Evolutionary conservation across 2,888 invertebrate genomes (phyloP).

Genomic region (Hesperia comma): DNA sequence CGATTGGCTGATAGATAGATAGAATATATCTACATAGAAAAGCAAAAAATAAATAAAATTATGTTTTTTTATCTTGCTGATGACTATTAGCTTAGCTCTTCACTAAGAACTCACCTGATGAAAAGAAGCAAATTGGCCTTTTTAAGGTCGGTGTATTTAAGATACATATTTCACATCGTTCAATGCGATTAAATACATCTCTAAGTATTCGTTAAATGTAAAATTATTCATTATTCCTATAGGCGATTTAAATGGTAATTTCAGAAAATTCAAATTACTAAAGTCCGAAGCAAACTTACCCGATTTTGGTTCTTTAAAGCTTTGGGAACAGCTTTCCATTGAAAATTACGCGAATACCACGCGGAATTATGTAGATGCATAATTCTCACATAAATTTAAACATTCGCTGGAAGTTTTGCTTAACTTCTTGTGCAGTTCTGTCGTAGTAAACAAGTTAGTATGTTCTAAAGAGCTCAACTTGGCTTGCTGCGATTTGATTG

Average conservation of each 20-base stretch:
- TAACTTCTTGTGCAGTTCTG: background rate
- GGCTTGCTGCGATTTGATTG: no score
- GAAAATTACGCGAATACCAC: conserved; percentile 8
- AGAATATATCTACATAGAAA: no score
- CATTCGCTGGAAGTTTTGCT: background rate
- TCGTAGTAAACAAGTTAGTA: background rate
- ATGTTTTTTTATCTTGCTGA: no score
- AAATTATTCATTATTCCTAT: conserved; percentile 1
- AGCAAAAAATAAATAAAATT: no score
- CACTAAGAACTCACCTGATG: no score
- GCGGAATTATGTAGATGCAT: conserved; percentile 25
- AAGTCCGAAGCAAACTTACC: conserved; percentile 19
- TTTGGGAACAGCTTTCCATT: conserved; percentile 26
- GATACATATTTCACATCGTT: no score
- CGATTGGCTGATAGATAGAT: no score
- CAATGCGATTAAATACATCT: no score
- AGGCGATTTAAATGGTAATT: conserved; percentile 13
- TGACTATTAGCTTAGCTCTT: no score
- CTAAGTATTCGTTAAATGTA: background rate
- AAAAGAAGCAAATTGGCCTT: no score
- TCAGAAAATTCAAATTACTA: conserved; percentile 16
- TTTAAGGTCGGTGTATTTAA: no score
- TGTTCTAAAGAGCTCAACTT: no score
- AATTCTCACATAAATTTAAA: conserved; percentile 17
- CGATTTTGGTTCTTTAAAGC: conserved; percentile 20